A percentile compares a stretch with the other conserved stretches of the same genome.
phyloP scores from a whole-genome alignment of 2,888 invertebrate species.

The Troilus luridus region DNA sequence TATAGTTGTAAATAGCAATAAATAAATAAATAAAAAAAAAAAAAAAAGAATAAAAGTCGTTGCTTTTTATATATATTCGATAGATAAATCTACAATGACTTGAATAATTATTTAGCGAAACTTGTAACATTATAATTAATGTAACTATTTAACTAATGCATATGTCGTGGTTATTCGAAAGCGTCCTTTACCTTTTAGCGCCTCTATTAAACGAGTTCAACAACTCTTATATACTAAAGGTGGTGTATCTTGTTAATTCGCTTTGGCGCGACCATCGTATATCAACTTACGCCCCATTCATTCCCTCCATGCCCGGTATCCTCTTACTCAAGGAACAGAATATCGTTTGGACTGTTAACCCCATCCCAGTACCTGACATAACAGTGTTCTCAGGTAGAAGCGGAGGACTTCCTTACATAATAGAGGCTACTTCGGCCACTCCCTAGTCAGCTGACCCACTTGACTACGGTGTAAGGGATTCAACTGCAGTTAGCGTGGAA shows the following conservation, averaged over 20 bases:
- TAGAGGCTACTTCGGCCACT: neutral
- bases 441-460: neutral
- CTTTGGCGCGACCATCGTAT: neutral
- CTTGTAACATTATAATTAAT: too few species aligned
- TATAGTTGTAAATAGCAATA: too few species aligned
- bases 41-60: too few species aligned
- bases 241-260: neutral
- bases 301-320: neutral
- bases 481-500: neutral
- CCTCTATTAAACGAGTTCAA: neutral
- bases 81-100: too few species aligned
- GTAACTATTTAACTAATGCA: too few species aligned
- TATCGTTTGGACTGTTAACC: neutral
- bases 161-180: too few species aligned
- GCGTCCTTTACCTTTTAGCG: too few species aligned
- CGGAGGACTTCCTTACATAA: constrained; percentile 16
- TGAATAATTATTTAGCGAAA: too few species aligned
- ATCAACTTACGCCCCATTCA: neutral
- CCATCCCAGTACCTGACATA: neutral
- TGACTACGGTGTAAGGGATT: neutral
- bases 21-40: too few species aligned
- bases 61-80: too few species aligned
- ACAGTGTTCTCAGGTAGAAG: neutral
- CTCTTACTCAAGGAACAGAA: neutral
- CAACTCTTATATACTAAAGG: neutral